Evolutionary conservation across 1,140 invertebrate species (phyloP).

Genomic region (Lepidurus couesii): DNA sequence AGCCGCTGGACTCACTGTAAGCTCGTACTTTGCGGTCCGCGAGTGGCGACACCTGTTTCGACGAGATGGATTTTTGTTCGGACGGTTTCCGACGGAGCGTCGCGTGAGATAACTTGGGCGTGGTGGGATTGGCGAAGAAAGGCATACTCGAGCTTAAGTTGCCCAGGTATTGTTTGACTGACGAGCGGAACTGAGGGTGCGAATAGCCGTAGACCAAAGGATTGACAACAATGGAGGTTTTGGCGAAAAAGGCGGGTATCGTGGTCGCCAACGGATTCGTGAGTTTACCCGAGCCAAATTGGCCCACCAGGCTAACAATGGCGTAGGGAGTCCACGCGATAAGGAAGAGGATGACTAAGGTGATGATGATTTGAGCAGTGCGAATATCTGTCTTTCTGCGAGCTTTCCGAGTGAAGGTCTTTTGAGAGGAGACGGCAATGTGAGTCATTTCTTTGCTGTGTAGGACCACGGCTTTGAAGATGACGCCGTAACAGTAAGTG

Average conservation of each 20-base stretch:
- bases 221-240: conserved; percentile 48
- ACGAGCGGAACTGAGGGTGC: conserved; percentile 44
- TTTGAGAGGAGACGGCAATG: conserved; percentile 36
- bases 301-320: conserved; percentile 50
- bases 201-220: conserved; percentile 49
- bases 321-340: conserved; percentile 53
- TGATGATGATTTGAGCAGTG: conserved; percentile 49
- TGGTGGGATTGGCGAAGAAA: not conserved
- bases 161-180: conserved; percentile 39
- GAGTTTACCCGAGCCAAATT: conserved; percentile 45
- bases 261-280: conserved; percentile 44
- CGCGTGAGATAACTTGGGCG: conserved; percentile 14
- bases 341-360: conserved; percentile 48
- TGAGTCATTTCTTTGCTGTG: conserved; percentile 48
- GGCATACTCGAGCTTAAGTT: not conserved
- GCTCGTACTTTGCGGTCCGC: conserved; percentile 5
- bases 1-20: not conserved
- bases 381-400: conserved; percentile 39
- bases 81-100: not conserved
- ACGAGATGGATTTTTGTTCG: not conserved
- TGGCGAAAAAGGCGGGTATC: conserved; percentile 48
- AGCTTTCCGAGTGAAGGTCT: conserved; percentile 35
- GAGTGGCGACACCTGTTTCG: not conserved
- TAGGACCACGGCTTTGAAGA: conserved; percentile 42
- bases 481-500: conserved; percentile 49